phyloP scores from a whole-genome alignment of 2,797 vertebrate species.

The Channallabes apus region DNA sequence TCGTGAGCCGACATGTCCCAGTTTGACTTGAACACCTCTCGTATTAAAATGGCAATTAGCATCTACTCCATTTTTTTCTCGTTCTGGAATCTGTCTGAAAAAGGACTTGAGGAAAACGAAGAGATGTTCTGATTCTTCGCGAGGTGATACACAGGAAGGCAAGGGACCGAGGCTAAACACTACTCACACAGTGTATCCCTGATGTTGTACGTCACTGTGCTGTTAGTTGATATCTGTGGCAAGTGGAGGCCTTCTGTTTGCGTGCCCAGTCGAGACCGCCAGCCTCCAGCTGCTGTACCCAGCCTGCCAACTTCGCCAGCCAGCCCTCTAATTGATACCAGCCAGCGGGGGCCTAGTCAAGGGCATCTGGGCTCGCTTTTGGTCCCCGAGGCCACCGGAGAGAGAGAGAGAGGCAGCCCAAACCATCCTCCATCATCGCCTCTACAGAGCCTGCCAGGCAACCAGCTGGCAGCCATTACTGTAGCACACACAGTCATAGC shows the following conservation, averaged over 20 bases:
- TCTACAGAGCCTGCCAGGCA: constrained; percentile 39
- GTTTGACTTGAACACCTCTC: too few relatives aligned
- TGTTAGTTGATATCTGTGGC: constrained; percentile 1
- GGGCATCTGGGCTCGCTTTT: constrained; percentile 44
- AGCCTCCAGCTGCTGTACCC: constrained; percentile 41
- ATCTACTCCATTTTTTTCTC: neutral
- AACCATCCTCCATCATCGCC: constrained; percentile 42
- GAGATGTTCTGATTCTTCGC: neutral
- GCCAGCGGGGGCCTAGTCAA: constrained; percentile 47
- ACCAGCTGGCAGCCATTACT: constrained; percentile 50
- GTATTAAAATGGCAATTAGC: neutral
- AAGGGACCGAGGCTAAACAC: neutral
- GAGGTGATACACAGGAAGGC: too few relatives aligned
- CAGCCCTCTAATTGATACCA: constrained; percentile 57
- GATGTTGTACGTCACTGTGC: neutral
- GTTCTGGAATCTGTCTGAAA: neutral
- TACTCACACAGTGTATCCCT: neutral
- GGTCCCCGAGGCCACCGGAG: constrained; percentile 34
- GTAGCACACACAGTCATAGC: constrained; percentile 21
- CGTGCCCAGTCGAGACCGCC: constrained; percentile 30
- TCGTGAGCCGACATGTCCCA: too few relatives aligned
- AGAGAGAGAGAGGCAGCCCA: constrained; percentile 29
- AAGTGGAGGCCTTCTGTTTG: constrained; percentile 28
- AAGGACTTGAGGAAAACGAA: neutral
- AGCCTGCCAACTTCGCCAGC: constrained; percentile 37